A percentile compares a stretch with the other conserved stretches of the same genome.
Conservation (phyloP, 2,888 invertebrate genomes). For the Philonicus albiceps region DNA sequence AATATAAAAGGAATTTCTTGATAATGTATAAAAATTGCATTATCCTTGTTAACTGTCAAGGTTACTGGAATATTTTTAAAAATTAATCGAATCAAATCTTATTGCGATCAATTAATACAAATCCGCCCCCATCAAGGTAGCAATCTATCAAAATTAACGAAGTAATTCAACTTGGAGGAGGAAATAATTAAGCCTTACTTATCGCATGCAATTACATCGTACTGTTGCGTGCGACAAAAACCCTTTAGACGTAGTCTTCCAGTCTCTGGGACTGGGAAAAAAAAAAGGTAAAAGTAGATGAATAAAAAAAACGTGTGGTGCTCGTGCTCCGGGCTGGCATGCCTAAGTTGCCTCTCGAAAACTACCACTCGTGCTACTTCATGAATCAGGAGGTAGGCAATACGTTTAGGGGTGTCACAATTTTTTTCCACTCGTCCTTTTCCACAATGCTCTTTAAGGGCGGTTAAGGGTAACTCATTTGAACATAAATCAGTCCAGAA, state of each 20-base stretch:
- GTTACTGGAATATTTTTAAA: not conserved
- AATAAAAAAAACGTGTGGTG: not conserved
- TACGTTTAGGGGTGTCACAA: slow-evolving; percentile 16
- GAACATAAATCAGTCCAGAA: slow-evolving; percentile 24
- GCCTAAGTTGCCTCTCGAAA: not conserved
- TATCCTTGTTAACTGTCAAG: not conserved
- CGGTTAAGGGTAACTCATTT: slow-evolving; percentile 36
- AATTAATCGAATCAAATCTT: not conserved
- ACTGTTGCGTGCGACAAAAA: slow-evolving; percentile 17
- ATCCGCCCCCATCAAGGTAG: not conserved
- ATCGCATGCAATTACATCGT: slow-evolving; percentile 13
- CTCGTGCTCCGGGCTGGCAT: not conserved
- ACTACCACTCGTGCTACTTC: not conserved
- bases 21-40: not conserved
- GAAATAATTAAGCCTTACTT: slow-evolving; percentile 4
- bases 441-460: slow-evolving; percentile 28
- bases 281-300: not conserved
- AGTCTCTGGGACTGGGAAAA: not conserved
- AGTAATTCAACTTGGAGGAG: slow-evolving; percentile 8
- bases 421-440: slow-evolving; percentile 19
- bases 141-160: not conserved
- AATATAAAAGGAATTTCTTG: no score
- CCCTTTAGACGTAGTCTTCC: not conserved
- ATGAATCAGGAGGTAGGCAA: slow-evolving; percentile 5
- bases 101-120: not conserved